These are phyloP conservation scores for Rhynchophorus ferrugineus DNA, from an alignment of 1,140 invertebrate genomes.

Conservation along the genomic window DNA sequence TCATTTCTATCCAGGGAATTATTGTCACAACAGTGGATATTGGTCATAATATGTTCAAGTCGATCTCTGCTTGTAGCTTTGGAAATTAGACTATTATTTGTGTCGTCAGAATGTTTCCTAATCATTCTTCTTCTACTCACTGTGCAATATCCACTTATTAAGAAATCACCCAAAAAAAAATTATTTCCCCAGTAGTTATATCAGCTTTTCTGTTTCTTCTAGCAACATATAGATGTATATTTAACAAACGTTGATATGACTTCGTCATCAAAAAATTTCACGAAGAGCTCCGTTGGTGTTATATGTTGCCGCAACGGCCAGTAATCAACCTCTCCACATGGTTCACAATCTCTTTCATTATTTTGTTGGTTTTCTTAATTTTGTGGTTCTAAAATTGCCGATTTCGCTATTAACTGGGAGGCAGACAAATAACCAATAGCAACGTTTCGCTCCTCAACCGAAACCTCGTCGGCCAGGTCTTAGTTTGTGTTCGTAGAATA, in stretches of 20 bases:
- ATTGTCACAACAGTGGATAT: conserved; percentile 31
- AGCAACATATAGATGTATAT: not conserved
- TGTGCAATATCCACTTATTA: conserved; percentile 23
- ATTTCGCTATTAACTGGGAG: no score
- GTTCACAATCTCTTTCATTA: no score
- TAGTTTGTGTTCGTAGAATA: no score
- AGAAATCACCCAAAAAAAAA: conserved; percentile 23
- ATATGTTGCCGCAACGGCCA: no score
- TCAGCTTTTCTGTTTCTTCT: conserved; percentile 13
- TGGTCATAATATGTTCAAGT: conserved; percentile 27
- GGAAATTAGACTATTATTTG: conserved; percentile 17
- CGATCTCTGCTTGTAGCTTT: conserved; percentile 24
- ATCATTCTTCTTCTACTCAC: conserved; percentile 16
- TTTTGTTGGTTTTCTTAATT: no score
- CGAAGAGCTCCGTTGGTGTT: not conserved
- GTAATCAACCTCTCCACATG: no score
- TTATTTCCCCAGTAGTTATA: conserved; percentile 19
- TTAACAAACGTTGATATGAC: not conserved
- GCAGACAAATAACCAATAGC: no score
- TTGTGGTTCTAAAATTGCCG: no score
- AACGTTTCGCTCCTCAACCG: no score
- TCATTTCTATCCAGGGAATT: conserved; percentile 25
- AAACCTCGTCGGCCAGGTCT: no score
- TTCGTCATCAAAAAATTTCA: not conserved
- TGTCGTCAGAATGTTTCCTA: not conserved